Evolutionary conservation across 1,140 invertebrate genomes (phyloP).

Genomic region (Andrena cerasifolii): DNA sequence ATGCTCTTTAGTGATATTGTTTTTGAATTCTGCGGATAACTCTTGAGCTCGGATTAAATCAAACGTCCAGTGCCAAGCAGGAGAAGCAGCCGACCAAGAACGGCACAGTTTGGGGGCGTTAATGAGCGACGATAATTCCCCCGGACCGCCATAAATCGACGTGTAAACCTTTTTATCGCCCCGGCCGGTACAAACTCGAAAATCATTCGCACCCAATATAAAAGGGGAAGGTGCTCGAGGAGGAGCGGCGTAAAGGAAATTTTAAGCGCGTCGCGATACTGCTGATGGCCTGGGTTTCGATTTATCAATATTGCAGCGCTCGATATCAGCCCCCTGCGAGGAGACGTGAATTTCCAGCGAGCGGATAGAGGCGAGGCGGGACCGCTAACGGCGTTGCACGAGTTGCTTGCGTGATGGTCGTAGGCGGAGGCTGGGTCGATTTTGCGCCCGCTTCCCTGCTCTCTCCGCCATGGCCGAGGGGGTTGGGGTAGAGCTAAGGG

Average conservation of each 20-base stretch:
- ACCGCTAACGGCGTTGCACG: constrained; percentile 51
- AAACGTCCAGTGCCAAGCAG: too few species aligned
- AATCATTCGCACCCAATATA: constrained; percentile 48
- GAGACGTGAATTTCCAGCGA: constrained; percentile 47
- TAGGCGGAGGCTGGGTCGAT: constrained; percentile 62
- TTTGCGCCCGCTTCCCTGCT: constrained; percentile 63
- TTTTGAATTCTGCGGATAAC: too few species aligned
- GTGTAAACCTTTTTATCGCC: constrained; percentile 51
- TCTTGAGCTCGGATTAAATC: too few species aligned
- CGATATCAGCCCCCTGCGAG: constrained; percentile 55
- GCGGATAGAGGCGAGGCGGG: constrained; percentile 22
- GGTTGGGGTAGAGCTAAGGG: constrained; percentile 57
- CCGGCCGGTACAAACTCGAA: constrained; percentile 35
- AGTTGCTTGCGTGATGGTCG: constrained; percentile 49
- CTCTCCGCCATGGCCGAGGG: constrained; percentile 49
- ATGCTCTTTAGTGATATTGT: too few species aligned
- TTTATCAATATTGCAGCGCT: constrained; percentile 63
- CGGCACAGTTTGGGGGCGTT: constrained; percentile 29
- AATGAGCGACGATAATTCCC: constrained; percentile 50
- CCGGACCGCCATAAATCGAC: constrained; percentile 31
- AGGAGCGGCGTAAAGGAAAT: neutral
- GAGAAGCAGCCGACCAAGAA: neutral
- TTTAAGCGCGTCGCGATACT: neutral
- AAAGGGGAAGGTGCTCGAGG: neutral
- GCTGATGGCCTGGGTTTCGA: constrained; percentile 10